Percentiles rank a stretch among this genome's conserved stretches.
phyloP scores from a whole-genome alignment of 2,797 vertebrate genomes.

The Gallinago stenura region DNA sequence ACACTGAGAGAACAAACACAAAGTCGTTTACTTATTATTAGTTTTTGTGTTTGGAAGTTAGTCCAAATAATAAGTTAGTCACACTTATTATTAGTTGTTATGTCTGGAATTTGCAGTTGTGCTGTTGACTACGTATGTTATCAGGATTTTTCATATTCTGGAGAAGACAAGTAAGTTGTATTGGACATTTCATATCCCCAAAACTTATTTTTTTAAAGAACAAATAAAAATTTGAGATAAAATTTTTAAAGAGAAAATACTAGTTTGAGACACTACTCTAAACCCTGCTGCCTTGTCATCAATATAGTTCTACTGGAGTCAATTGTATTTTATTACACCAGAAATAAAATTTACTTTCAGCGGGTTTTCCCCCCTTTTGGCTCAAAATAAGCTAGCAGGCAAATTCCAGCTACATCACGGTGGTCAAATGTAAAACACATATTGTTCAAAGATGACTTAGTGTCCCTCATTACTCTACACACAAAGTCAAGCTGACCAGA shows the following conservation, averaged over 20 bases:
- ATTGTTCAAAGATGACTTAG: background rate
- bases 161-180: background rate
- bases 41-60: background rate
- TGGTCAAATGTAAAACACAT: background rate
- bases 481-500: background rate
- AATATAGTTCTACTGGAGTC: background rate
- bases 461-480: background rate
- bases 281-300: background rate
- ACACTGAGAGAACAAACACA: background rate
- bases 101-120: background rate
- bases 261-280: background rate
- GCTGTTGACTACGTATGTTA: background rate
- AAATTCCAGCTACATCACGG: background rate
- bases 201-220: background rate
- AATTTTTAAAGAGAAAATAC: background rate
- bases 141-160: background rate
- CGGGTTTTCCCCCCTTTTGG: background rate
- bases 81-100: too few species aligned
- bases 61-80: too few species aligned
- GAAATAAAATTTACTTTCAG: background rate
- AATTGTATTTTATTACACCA: background rate
- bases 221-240: background rate
- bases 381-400: background rate
- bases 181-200: background rate
- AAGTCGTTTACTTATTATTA: background rate